These are phyloP conservation scores for Chirona hameri DNA, from an alignment of 2,888 invertebrate species.

Conservation along the genomic window DNA sequence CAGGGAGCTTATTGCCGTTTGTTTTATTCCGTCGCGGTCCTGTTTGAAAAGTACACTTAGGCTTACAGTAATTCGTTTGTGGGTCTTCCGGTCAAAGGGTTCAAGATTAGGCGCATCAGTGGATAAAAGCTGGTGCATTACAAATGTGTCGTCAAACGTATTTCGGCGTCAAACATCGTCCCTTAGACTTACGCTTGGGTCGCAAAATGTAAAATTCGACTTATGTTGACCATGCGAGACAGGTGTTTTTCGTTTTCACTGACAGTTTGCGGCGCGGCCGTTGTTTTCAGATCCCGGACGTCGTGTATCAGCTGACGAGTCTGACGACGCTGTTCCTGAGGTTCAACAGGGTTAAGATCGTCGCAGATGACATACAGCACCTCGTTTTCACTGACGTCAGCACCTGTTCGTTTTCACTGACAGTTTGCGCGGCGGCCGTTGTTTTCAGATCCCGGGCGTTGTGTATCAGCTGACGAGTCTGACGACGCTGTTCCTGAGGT, in stretches of 20 bases:
- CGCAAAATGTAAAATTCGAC: background rate
- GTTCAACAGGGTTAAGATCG: constrained; percentile 91
- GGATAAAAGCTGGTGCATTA: no score
- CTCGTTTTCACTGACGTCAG: no score
- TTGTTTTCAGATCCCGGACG: constrained; percentile 74
- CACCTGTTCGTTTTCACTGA: no score
- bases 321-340: constrained; percentile 92
- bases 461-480: constrained; percentile 89
- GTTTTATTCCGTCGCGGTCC: background rate
- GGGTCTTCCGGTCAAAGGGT: no score
- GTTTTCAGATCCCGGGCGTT: constrained; percentile 79
- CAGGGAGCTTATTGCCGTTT: background rate
- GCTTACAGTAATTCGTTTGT: no score
- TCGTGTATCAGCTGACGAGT: constrained; percentile 88
- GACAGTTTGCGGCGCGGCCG: background rate
- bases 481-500: constrained; percentile 91
- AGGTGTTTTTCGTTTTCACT: background rate
- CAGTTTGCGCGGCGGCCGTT: no score
- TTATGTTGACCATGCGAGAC: background rate
- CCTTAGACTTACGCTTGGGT: background rate
- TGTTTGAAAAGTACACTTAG: no score
- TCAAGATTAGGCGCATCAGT: no score
- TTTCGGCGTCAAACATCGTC: no score
- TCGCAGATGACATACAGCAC: constrained; percentile 85
- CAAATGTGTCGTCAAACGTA: no score